Base-by-base conservation (phyloP, 2,797 vertebrate genomes). In the Parotocinclus haroldoi region DNA sequence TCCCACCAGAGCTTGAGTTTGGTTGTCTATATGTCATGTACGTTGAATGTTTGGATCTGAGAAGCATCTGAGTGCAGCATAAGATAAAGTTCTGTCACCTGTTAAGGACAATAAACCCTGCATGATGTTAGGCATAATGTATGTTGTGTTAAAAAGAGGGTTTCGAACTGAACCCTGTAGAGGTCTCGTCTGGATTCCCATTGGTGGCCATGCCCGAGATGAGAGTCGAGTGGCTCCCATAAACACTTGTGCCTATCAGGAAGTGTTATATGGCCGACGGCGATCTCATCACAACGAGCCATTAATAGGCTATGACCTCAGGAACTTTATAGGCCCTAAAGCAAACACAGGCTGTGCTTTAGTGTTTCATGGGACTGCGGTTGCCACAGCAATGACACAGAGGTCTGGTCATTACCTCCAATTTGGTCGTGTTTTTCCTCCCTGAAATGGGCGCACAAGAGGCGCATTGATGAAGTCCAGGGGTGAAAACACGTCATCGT, bases 261-360 rank as follows among this genome's bases (percentile, higher is more conserved):
- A 53, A 66, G 10, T 44, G 39, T 16, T 82, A 79, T 53, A 59
- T 62, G 68, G 63, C 74, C 75, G 72, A 74, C 50, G 80, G 68
- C 77, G 77, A 77, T 82, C 84, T 81, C 76, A 81, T 78, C 76
- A 74, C 76, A 71, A 80, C 75, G 79, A 76, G 57, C 19, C 68
- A 80, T 84, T 86, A 85, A 87, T 81, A 80, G 81, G 75, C 79
- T 76, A 84, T 84, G 86, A 86, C 83, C 82, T 85, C 44, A 62
- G 83, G 80, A 72, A 76, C 83, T 89, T 88, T 82, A 83, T 63
- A 75, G 81, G 78, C 84, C 59, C 66, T 87, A 82, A 85, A 85
- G 67, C 73, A 80, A 75, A 75, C 59, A 70, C 66, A 77, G 71
- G 62, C 71, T 72, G 69, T 74, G 80, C 76, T 80, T 69, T 65